Evolutionary conservation across 2,113 vertebrate genomes (phyloP).

Genomic region (Gymnorhina tibicen): DNA sequence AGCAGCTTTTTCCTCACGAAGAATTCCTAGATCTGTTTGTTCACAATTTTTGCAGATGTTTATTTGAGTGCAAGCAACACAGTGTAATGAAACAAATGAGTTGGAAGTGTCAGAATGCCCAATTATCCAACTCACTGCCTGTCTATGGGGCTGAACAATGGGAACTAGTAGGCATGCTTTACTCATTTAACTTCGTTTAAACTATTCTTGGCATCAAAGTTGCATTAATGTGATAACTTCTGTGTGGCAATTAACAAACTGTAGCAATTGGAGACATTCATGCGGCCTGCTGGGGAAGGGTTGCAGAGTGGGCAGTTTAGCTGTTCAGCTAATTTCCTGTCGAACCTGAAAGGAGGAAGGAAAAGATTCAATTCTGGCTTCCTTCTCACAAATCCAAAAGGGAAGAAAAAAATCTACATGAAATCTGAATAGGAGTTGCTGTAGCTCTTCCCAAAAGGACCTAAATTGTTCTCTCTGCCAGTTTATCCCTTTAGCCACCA

Average conservation of each 20-base stretch:
- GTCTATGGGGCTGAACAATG: conserved; percentile 68
- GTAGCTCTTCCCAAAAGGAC: neutral
- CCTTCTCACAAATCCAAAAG: neutral
- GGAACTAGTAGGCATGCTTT: conserved; percentile 55
- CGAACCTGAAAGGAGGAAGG: neutral
- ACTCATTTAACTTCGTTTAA: conserved; percentile 75
- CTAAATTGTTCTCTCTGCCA: neutral
- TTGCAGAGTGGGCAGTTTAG: neutral
- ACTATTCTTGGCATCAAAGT: conserved; percentile 65
- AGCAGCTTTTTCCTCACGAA: neutral
- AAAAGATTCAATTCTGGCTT: neutral
- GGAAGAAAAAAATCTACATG: neutral
- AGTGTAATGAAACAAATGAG: conserved; percentile 72
- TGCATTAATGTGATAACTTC: conserved; percentile 71
- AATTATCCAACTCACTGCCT: conserved; percentile 75
- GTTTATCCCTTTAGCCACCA: neutral
- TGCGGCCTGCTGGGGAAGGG: neutral
- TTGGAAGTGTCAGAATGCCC: conserved; percentile 72
- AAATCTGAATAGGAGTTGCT: neutral
- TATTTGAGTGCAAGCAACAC: conserved; percentile 62
- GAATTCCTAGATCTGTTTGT: conserved; percentile 29
- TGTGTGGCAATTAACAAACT: conserved; percentile 71
- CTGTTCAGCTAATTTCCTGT: conserved; percentile 5
- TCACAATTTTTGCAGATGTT: conserved; percentile 62
- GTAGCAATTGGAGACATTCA: conserved; percentile 43